Evolutionary conservation across 2,888 invertebrate species (phyloP).

Genomic region (Serripes groenlandicus): DNA sequence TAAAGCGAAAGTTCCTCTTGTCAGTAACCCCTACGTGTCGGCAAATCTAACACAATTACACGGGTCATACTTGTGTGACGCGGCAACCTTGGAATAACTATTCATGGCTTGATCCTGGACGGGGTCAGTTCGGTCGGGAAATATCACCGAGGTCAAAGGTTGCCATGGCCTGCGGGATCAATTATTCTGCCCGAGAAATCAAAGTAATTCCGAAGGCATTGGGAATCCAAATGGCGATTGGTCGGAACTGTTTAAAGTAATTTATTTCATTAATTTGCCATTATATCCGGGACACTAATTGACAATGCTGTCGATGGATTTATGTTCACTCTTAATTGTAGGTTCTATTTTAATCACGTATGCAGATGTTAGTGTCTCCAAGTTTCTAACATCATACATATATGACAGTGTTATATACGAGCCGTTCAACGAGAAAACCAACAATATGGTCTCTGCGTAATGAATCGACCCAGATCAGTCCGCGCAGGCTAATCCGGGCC

Average conservation of each 20-base stretch:
- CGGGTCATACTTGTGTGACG: not conserved
- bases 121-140: conserved; percentile 34
- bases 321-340: conserved; percentile 9
- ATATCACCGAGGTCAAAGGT: conserved; percentile 54
- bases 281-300: conserved; percentile 14
- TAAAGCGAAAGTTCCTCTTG: too few relatives aligned
- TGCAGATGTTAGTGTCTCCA: conserved; percentile 15
- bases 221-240: conserved; percentile 3
- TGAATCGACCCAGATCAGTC: too few relatives aligned
- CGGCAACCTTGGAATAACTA: not conserved
- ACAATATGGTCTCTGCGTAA: too few relatives aligned
- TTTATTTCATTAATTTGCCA: conserved; percentile 36
- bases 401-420: too few relatives aligned
- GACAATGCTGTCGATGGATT: not conserved
- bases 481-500: too few relatives aligned
- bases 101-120: not conserved
- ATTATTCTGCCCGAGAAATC: conserved; percentile 57
- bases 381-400: too few relatives aligned
- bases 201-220: conserved; percentile 35
- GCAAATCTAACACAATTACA: too few relatives aligned
- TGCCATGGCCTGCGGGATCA: conserved; percentile 42
- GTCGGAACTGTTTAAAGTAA: conserved; percentile 27
- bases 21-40: too few relatives aligned
- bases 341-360: conserved; percentile 18
- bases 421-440: too few relatives aligned